Evolutionary conservation across 2,797 vertebrate genomes (phyloP), one percentile per base, ranked within the genome.

Genomic region (Schizopygopsis malacanthus): DNA sequence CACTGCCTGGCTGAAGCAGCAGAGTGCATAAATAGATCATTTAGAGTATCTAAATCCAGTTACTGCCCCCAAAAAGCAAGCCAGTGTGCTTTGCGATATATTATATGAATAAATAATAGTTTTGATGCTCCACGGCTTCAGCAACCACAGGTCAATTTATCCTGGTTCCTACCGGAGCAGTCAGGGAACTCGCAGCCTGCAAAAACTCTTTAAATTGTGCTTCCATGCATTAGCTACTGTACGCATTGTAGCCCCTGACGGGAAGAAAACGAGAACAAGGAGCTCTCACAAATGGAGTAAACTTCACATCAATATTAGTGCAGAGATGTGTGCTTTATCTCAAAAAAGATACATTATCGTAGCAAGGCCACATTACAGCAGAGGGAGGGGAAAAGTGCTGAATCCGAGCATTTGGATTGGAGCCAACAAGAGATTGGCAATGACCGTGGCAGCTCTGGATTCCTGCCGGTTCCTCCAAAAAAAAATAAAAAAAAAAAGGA

Each of bases 71-170:
- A 47, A 69, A 76, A 86, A 86, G 83, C 79, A 76, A 78, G 50
- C 41, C 65, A 39, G 81, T 4, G 28, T 10, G 50, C 80, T 65
- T 52, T 6, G 43, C 81, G 63, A 75, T 45, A 37, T 3, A 28
- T 69, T n/a, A 45, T 59, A 80, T 86, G 69, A 84, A 82, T 89
- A 89, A 86, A 28, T 28, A 28, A 28, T 28, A 28, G 75, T 63
- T 86, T 80, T 80, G 84, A 90, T 72, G 75, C 54, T 86, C n/a
- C 52, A 80, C 61, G 33, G 79, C 18, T 25, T 43, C 7, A 6
- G 50, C 52, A 56, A 87, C 20, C 67, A 79, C 45, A 39, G 86
- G 78, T 88, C 86, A 85, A 86, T 84, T 79, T 76, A 73, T 83
- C n/a, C 52, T n/a, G 7, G 76, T 77, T 81, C 61, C 61, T 73